Conservation (phyloP, 2,888 invertebrate species). For the Quadroppia sp. region DNA sequence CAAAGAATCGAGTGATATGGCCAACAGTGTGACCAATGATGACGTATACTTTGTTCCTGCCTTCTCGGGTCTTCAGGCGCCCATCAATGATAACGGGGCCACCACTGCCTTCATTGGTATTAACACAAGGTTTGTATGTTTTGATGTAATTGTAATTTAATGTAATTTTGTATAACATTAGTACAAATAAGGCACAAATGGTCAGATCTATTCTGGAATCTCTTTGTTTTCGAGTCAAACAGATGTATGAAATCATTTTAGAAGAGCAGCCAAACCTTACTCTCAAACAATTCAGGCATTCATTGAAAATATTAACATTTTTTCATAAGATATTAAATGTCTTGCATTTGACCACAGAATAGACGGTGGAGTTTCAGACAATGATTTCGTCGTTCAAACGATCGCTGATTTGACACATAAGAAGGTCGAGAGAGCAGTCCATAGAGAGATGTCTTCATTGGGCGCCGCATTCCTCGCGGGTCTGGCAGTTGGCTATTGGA, state of each 20-base stretch:
- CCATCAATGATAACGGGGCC: slow-evolving; percentile 78
- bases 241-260: slow-evolving; percentile 69
- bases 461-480: slow-evolving; percentile 86
- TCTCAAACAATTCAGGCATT: slow-evolving; percentile 58
- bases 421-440: slow-evolving; percentile 67
- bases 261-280: slow-evolving; percentile 66
- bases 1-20: slow-evolving; percentile 64
- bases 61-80: slow-evolving; percentile 79
- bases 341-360: slow-evolving; percentile 60
- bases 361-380: slow-evolving; percentile 93
- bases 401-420: slow-evolving; percentile 76
- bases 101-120: slow-evolving; percentile 76
- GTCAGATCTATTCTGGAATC: slow-evolving; percentile 79
- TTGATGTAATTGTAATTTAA: background rate
- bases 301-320: slow-evolving; percentile 13
- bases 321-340: slow-evolving; percentile 33
- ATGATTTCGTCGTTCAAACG: slow-evolving; percentile 83
- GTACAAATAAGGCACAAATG: slow-evolving; percentile 71
- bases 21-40: slow-evolving; percentile 62
- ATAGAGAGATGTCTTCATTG: slow-evolving; percentile 74
- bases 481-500: slow-evolving; percentile 57
- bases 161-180: slow-evolving; percentile 48
- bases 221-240: slow-evolving; percentile 72
- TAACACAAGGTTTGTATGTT: slow-evolving; percentile 53
- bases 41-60: slow-evolving; percentile 84